These are phyloP conservation scores for Pipistrellus kuhlii DNA, from an alignment of 2,797 vertebrate genomes.

Conservation along the genomic window DNA sequence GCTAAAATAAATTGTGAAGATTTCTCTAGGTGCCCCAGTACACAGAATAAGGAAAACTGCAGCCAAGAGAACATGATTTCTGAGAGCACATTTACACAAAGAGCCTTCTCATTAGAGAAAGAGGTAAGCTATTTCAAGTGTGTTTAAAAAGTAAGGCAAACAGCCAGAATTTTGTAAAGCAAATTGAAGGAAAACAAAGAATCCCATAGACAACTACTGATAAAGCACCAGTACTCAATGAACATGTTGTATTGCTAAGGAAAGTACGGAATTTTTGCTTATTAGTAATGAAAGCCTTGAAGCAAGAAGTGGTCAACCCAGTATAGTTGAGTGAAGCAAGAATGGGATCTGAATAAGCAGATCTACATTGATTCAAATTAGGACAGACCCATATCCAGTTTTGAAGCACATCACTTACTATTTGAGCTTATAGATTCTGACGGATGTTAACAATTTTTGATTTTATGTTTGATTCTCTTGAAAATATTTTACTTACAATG, in stretches of 20 bases:
- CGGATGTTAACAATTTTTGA: background rate
- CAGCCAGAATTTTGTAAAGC: constrained; percentile 32
- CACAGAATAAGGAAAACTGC: background rate
- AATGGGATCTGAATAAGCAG: background rate
- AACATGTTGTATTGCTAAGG: background rate
- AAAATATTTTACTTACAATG: background rate
- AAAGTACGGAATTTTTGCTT: background rate
- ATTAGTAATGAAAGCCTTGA: background rate
- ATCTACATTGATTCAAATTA: background rate
- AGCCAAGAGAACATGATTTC: background rate
- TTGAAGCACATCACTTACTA: background rate
- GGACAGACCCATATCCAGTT: background rate
- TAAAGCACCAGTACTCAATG: background rate
- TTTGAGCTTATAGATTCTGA: background rate
- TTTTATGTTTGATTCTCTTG: background rate
- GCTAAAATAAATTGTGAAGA: background rate
- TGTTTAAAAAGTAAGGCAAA: background rate
- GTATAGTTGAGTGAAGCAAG: background rate
- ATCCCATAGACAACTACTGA: background rate
- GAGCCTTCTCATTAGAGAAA: background rate
- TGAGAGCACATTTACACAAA: background rate
- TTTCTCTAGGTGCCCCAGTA: background rate
- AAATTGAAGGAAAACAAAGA: constrained; percentile 19
- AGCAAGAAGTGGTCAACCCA: background rate
- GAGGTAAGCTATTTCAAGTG: background rate